Percentiles rank a stretch among this genome's conserved stretches.
phyloP scores from a whole-genome alignment of 2,113 vertebrate genomes.

The Morone chrysops region DNA sequence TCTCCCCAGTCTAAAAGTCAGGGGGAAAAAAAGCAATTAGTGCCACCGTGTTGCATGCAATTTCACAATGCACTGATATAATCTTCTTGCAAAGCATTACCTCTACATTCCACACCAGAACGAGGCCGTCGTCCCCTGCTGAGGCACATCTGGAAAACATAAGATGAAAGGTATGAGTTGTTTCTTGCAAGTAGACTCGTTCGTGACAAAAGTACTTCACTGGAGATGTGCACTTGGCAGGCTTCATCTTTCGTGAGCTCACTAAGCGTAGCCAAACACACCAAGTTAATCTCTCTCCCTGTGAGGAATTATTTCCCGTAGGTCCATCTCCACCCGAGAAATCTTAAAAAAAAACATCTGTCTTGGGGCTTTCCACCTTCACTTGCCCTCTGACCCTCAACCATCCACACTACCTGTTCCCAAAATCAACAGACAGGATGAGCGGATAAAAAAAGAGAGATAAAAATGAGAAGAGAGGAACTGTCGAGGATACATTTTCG shows the following conservation, averaged over 20 bases:
- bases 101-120: constrained; percentile 94
- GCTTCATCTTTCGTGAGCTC: constrained; percentile 7
- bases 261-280: constrained; percentile 12
- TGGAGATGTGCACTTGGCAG: constrained; percentile 14
- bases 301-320: constrained; percentile 57
- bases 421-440: constrained; percentile 77
- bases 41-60: neutral
- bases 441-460: constrained; percentile 80
- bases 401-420: constrained; percentile 69
- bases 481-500: constrained; percentile 87
- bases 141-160: constrained; percentile 90
- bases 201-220: constrained; percentile 4
- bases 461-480: constrained; percentile 74
- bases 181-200: neutral
- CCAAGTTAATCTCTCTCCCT: constrained; percentile 32
- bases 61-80: constrained; percentile 7
- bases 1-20: constrained; percentile 91
- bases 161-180: neutral
- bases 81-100: constrained; percentile 72
- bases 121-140: constrained; percentile 93
- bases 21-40: constrained; percentile 18
- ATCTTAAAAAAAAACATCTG: constrained; percentile 67
- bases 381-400: constrained; percentile 85
- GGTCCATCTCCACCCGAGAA: constrained; percentile 20
- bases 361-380: constrained; percentile 82